These are phyloP conservation scores for Morphnarchus princeps DNA, from an alignment of 2,113 vertebrate genomes.

Conservation along the genomic window DNA sequence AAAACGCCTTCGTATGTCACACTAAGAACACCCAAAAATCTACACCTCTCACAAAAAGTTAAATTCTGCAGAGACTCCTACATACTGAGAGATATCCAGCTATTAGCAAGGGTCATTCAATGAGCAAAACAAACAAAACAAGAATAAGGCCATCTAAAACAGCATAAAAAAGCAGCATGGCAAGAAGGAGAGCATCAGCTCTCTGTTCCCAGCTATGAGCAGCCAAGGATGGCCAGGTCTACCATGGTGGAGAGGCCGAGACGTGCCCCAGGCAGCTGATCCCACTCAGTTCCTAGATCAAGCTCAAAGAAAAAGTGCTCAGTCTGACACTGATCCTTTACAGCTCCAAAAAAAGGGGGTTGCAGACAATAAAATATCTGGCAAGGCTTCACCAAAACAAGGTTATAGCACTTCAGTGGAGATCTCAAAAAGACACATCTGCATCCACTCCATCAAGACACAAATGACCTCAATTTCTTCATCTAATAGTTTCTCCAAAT, in stretches of 20 bases:
- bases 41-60: neutral
- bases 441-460: neutral
- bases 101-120: neutral
- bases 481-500: neutral
- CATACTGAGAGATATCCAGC: neutral
- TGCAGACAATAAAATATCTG: neutral
- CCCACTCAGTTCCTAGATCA: neutral
- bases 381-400: neutral
- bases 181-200: neutral
- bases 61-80: neutral
- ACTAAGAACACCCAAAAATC: neutral
- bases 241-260: neutral
- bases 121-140: neutral
- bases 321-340: neutral
- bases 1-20: neutral
- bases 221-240: neutral
- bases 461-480: neutral
- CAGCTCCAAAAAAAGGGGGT: neutral
- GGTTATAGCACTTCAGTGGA: neutral
- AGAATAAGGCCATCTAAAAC: neutral
- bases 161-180: neutral
- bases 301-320: neutral
- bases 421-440: neutral
- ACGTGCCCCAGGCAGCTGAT: fast-evolving
- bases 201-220: neutral